A percentile compares a stretch with the other conserved stretches of the same genome.
phyloP scores from a whole-genome alignment of 2,797 vertebrate genomes.

The Poeciliopsis presidionis region DNA sequence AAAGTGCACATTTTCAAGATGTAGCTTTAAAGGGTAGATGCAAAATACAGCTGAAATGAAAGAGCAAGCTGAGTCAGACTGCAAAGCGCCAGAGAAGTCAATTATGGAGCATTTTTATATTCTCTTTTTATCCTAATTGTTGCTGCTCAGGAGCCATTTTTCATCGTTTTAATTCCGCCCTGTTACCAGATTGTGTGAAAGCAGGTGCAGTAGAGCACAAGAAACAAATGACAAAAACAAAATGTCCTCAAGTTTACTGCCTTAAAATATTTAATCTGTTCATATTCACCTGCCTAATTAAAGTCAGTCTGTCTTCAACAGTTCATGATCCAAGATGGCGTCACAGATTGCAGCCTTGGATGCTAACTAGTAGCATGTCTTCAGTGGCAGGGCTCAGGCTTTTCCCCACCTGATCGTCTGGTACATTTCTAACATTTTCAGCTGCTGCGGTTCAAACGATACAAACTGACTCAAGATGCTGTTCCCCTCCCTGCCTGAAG shows the following conservation, averaged over 20 bases:
- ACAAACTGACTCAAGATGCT: too few species aligned
- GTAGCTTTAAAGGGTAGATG: neutral
- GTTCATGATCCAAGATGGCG: too few species aligned
- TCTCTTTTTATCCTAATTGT: neutral
- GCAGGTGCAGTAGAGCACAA: neutral
- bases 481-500: too few species aligned
- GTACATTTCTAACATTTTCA: too few species aligned
- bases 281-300: too few species aligned
- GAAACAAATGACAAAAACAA: neutral
- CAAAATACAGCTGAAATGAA: neutral
- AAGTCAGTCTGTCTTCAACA: too few species aligned
- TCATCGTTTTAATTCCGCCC: neutral
- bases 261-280: too few species aligned
- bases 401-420: too few species aligned
- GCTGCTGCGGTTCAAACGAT: too few species aligned
- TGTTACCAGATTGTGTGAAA: neutral
- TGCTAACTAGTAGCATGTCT: too few species aligned
- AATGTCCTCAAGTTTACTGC: neutral
- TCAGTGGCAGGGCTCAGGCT: too few species aligned
- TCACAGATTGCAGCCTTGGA: too few species aligned
- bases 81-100: neutral
- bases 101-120: neutral
- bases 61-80: conserved; percentile 2
- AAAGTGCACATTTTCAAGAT: conserved; percentile 10
- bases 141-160: neutral